These are phyloP conservation scores for Lasioglossum villosulum DNA, from an alignment of 2,888 invertebrate genomes.

Conservation along the genomic window DNA sequence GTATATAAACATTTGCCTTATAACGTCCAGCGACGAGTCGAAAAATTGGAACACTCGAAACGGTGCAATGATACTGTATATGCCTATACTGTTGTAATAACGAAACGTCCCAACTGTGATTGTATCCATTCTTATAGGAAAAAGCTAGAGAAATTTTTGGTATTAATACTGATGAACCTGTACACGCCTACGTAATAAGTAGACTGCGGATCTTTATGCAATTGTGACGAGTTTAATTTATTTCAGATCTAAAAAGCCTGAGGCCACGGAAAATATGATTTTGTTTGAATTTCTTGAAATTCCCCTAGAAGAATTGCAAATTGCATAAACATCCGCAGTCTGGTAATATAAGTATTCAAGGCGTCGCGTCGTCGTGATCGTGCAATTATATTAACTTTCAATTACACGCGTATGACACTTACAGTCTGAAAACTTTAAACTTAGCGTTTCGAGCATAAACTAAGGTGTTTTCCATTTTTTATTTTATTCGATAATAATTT, in stretches of 20 bases:
- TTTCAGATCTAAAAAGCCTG: no score
- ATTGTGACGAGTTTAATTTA: no score
- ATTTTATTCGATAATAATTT: no score
- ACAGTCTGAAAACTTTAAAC: no score
- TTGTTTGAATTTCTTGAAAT: no score
- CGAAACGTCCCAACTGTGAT: constrained; percentile 59
- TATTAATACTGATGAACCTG: not conserved
- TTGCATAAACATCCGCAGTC: no score
- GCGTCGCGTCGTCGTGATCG: not conserved
- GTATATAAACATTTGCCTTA: constrained; percentile 48
- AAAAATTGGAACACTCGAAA: constrained; percentile 38
- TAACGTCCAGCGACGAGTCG: constrained; percentile 23
- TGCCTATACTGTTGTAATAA: constrained; percentile 48
- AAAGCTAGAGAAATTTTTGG: constrained; percentile 19
- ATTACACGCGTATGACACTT: no score
- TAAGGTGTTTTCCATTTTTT: no score
- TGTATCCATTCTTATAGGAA: constrained; percentile 28
- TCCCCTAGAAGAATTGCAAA: no score
- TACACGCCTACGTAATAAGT: constrained; percentile 21
- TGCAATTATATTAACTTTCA: constrained; percentile 7
- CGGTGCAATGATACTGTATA: constrained; percentile 12
- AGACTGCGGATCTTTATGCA: no score
- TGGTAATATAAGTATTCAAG: constrained; percentile 3
- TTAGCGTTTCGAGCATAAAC: no score
- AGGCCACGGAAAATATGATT: no score